Evolutionary conservation across 2,888 invertebrate genomes (phyloP).

Genomic region (Phengaris alcon): DNA sequence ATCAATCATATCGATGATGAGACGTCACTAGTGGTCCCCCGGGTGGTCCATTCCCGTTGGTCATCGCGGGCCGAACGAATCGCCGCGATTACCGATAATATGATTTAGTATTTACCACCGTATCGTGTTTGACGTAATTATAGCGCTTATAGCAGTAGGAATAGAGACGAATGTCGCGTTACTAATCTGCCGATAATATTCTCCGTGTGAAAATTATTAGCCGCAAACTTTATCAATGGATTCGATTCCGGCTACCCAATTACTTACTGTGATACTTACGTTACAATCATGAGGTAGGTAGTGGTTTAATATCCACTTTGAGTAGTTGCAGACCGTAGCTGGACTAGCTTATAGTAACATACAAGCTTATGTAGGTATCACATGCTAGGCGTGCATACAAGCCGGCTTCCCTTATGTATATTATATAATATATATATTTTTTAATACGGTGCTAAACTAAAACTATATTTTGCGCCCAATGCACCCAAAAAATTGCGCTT

Average conservation of each 20-base stretch:
- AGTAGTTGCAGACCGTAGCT: background rate
- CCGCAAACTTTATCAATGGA: slow-evolving; percentile 20
- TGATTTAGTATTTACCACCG: slow-evolving; percentile 18
- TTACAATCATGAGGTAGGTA: slow-evolving; percentile 14
- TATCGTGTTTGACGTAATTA: slow-evolving; percentile 1
- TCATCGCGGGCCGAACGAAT: slow-evolving; percentile 25
- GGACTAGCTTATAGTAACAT: no score
- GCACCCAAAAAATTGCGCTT: no score
- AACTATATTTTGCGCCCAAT: no score
- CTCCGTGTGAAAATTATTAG: slow-evolving; percentile 23
- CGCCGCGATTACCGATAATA: slow-evolving; percentile 18
- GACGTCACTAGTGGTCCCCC: slow-evolving; percentile 16
- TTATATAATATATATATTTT: no score
- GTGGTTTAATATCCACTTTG: background rate
- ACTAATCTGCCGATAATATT: background rate
- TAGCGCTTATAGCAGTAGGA: background rate
- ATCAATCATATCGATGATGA: background rate
- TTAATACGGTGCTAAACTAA: no score
- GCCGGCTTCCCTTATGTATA: no score
- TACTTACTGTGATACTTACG: slow-evolving; percentile 17
- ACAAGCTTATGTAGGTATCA: no score
- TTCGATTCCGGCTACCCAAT: slow-evolving; percentile 19
- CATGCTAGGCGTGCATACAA: no score
- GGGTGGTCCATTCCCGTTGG: slow-evolving; percentile 23
- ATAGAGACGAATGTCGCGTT: background rate